phyloP scores from a whole-genome alignment of 2,888 invertebrate species.

The Quadroppia sp. region DNA sequence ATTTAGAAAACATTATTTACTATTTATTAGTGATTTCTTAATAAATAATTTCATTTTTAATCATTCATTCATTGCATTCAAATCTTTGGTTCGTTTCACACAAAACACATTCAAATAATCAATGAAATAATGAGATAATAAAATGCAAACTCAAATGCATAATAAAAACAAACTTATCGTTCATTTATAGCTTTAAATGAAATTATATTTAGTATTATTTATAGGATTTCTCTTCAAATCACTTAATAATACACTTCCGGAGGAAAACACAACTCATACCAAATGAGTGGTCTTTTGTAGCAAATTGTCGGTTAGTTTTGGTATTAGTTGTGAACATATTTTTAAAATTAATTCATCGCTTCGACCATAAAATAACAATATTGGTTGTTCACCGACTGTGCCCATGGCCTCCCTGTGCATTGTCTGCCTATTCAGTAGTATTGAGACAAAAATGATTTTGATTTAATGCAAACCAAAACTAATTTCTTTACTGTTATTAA shows the following conservation, averaged over 20 bases:
- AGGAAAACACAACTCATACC: constrained; percentile 4
- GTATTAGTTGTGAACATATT: not conserved
- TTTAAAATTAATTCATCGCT: not conserved
- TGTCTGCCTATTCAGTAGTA: not conserved
- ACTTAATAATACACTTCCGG: not conserved
- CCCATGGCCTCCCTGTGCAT: constrained; percentile 7
- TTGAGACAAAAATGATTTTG: not conserved
- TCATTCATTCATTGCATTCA: too few relatives aligned
- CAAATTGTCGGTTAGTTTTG: constrained; percentile 13
- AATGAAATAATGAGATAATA: too few relatives aligned
- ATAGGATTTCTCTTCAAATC: not conserved
- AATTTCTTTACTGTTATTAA: not conserved
- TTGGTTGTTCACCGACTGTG: not conserved
- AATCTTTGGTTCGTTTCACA: too few relatives aligned
- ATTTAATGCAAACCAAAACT: not conserved
- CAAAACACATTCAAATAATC: too few relatives aligned
- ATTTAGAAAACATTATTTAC: too few relatives aligned
- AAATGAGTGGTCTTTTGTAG: constrained; percentile 11
- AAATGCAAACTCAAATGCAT: too few relatives aligned
- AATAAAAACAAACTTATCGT: too few relatives aligned
- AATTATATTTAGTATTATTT: too few relatives aligned
- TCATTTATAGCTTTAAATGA: too few relatives aligned
- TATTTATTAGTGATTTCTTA: too few relatives aligned
- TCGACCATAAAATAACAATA: not conserved
- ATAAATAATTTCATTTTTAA: too few relatives aligned